Percentiles rank a stretch among this genome's conserved stretches.
These are phyloP conservation scores for Chamaetylas fuelleborni DNA, from an alignment of 2,113 vertebrate genomes.

Conservation along the genomic window DNA sequence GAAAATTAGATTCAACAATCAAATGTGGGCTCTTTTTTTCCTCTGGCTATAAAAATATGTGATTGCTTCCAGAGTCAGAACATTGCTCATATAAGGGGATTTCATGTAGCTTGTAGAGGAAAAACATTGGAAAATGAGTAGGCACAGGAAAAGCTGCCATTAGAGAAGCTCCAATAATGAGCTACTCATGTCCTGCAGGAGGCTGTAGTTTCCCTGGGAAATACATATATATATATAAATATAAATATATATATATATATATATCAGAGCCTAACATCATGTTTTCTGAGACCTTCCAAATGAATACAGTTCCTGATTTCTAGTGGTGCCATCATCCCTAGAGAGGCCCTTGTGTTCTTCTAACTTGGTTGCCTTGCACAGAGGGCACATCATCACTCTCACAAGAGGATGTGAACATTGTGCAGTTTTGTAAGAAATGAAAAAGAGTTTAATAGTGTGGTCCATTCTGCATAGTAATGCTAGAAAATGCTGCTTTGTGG, in stretches of 20 bases:
- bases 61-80: constrained; percentile 36
- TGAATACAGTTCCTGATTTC: not conserved
- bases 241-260: too few relatives aligned
- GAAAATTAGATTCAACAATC: constrained; percentile 46
- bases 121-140: not conserved
- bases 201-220: not conserved
- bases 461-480: not conserved
- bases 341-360: not conserved
- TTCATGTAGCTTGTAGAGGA: not conserved
- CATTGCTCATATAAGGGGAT: not conserved
- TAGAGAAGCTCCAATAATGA: not conserved
- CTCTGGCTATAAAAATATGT: constrained; percentile 23
- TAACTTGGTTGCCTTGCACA: not conserved
- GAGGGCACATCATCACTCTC: not conserved
- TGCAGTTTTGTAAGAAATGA: not conserved
- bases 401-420: not conserved
- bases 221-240: too few relatives aligned
- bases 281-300: not conserved
- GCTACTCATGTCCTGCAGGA: not conserved
- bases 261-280: not conserved
- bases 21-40: not conserved
- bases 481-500: not conserved
- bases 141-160: not conserved
- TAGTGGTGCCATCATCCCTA: not conserved
- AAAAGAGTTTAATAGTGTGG: not conserved